Evolutionary conservation across 1,140 invertebrate genomes (phyloP).

Genomic region (Elysia chlorotica): DNA sequence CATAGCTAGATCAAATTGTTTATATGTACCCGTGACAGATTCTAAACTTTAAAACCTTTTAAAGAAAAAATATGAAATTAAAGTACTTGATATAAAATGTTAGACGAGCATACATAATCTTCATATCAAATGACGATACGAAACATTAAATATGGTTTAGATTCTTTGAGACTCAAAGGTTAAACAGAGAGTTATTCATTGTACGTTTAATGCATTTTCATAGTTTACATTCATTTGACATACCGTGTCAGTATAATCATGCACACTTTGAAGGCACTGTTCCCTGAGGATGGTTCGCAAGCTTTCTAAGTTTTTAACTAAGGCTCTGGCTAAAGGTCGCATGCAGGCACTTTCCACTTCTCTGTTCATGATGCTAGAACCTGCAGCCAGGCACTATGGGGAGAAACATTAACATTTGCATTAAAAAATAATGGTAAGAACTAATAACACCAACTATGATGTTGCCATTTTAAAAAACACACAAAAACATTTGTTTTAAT

Average conservation of each 20-base stretch:
- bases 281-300: constrained; percentile 88
- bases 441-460: not conserved
- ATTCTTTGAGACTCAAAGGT: too few species aligned
- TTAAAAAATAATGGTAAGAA: not conserved
- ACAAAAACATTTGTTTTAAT: too few species aligned
- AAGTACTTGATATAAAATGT: not conserved
- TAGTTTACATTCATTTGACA: too few species aligned
- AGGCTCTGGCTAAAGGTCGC: constrained; percentile 93
- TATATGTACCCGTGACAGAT: too few species aligned
- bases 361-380: constrained; percentile 94
- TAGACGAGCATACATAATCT: not conserved
- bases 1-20: too few species aligned
- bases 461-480: too few species aligned
- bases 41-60: too few species aligned
- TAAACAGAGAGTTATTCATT: too few species aligned
- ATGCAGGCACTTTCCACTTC: constrained; percentile 93
- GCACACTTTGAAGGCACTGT: constrained; percentile 68
- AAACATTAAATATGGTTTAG: too few species aligned
- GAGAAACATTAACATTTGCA: not conserved
- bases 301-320: constrained; percentile 92
- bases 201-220: too few species aligned
- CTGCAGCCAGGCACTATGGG: constrained; percentile 65
- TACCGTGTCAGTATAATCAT: constrained; percentile 75
- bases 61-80: too few species aligned
- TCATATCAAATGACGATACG: not conserved